phyloP scores from a whole-genome alignment of 1,140 invertebrate genomes.

The Pogonus chalceus region DNA sequence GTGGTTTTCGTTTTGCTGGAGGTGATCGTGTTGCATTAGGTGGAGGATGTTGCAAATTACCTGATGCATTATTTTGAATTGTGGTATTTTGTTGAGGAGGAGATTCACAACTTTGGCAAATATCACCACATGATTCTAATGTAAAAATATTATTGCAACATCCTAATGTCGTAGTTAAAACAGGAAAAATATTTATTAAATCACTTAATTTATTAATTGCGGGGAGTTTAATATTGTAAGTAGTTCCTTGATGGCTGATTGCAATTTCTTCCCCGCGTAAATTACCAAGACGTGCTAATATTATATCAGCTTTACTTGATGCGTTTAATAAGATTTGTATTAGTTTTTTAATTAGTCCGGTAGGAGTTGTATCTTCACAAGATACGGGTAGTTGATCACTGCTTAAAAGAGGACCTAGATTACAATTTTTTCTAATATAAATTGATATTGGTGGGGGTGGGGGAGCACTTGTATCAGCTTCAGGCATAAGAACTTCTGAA shows the following conservation, averaged over 20 bases:
- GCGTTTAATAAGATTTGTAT: slow-evolving; percentile 23
- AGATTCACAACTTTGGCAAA: not conserved
- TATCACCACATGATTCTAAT: not conserved
- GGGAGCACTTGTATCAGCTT: slow-evolving; percentile 37
- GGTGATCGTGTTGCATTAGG: slow-evolving; percentile 12
- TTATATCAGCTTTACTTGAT: slow-evolving; percentile 28
- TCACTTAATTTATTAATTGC: slow-evolving; percentile 21
- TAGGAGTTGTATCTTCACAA: slow-evolving; percentile 34
- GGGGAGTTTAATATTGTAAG: slow-evolving; percentile 31
- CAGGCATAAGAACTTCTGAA: slow-evolving; percentile 20
- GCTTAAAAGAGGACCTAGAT: slow-evolving; percentile 39
- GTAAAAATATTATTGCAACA: slow-evolving; percentile 30
- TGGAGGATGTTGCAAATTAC: not conserved
- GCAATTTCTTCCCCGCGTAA: slow-evolving; percentile 31
- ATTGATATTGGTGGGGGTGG: slow-evolving; percentile 33
- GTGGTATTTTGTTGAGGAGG: no score
- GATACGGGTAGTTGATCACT: slow-evolving; percentile 33
- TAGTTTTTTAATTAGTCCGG: slow-evolving; percentile 33
- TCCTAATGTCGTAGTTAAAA: slow-evolving; percentile 22
- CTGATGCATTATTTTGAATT: no score
- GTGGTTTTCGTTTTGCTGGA: slow-evolving; percentile 25
- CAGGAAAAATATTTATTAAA: slow-evolving; percentile 25
- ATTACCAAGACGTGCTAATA: slow-evolving; percentile 24
- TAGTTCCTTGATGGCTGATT: slow-evolving; percentile 25
- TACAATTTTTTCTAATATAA: slow-evolving; percentile 38